Evolutionary conservation across 2,113 vertebrate species (phyloP), one percentile per base, ranked within the genome.

Genomic region (Microtus ochrogaster): DNA sequence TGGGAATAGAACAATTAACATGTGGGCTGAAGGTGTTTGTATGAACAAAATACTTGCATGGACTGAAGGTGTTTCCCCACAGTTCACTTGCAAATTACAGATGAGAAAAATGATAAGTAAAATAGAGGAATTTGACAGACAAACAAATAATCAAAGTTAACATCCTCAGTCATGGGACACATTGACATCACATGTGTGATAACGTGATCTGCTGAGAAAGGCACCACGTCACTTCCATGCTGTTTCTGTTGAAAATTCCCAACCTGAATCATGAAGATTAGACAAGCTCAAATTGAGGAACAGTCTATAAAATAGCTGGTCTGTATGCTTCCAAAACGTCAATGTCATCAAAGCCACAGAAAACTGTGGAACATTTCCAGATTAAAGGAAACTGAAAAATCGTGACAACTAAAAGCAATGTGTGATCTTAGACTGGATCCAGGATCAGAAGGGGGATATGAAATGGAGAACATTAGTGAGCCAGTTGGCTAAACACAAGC

Each of bases 331-430:
- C 21, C 70, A 95, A 94, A 96, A 94, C 92, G 49, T 85, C 86
- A 92, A 7, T 52, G 26, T 78, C 39, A 93, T 92, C 88, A 74
- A 94, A 91, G 65, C 92, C 90, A 74, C 79, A 61, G 82, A 83
- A 87, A 94, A 19, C 66, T 84, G 58, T 58, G 44, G n/a, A 93
- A 86, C 52, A 73, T 78, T 89, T 95, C 73, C 61, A 95, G 92
- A 89, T 95, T 77, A 96, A 97, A 93, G 73, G 73, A 86, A 21
- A 82, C 90, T 86, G 39, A 93, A 95, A 91, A 73, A 47, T 89
- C 86, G 91, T 89, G 52, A 66, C 61, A 82, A 47, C 52, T 90
- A 91, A 96, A 94, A 94, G 49, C 86, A 74, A 28, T 47, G 58
- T 83, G n/a, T 89, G 49, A 89, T 76, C 47, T 84, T 79, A 88